These are phyloP conservation scores for Acipenser transmontanus DNA, from an alignment of 2,797 vertebrate species.

Conservation along the genomic window DNA sequence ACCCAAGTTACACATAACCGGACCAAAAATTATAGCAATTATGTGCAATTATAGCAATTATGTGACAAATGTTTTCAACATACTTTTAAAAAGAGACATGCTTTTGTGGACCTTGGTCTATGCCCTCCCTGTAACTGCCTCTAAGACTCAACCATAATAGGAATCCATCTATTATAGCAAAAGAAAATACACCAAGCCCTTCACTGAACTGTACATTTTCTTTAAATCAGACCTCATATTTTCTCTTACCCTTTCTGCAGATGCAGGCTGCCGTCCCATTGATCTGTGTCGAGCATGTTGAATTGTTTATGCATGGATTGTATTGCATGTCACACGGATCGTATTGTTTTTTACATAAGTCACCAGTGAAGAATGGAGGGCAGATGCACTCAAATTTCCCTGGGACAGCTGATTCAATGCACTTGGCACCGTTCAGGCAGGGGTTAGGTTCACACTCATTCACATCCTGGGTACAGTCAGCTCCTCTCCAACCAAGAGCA, in stretches of 20 bases:
- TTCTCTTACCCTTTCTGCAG: slow-evolving; percentile 70
- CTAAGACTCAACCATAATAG: neutral
- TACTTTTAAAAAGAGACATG: too few species aligned
- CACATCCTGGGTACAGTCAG: slow-evolving; percentile 65
- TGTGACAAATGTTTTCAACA: too few species aligned
- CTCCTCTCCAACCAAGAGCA: slow-evolving; percentile 63
- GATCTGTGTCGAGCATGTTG: slow-evolving; percentile 64
- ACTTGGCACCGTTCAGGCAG: slow-evolving; percentile 73
- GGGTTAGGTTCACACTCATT: slow-evolving; percentile 71
- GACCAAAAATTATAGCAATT: too few species aligned
- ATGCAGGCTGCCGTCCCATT: slow-evolving; percentile 65
- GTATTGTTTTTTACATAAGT: slow-evolving; percentile 63
- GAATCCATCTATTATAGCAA: slow-evolving; percentile 3
- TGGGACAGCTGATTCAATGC: slow-evolving; percentile 62
- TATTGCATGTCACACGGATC: slow-evolving; percentile 65
- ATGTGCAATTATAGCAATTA: too few species aligned
- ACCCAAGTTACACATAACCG: too few species aligned
- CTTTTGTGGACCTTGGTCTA: too few species aligned
- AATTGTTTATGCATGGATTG: slow-evolving; percentile 70
- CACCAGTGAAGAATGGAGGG: slow-evolving; percentile 68
- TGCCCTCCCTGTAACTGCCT: neutral
- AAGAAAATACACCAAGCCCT: neutral
- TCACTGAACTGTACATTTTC: neutral
- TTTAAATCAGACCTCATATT: neutral
- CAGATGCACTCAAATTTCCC: slow-evolving; percentile 75